Evolutionary conservation across 2,797 vertebrate species (phyloP).

Genomic region (Gambelia wislizenii): DNA sequence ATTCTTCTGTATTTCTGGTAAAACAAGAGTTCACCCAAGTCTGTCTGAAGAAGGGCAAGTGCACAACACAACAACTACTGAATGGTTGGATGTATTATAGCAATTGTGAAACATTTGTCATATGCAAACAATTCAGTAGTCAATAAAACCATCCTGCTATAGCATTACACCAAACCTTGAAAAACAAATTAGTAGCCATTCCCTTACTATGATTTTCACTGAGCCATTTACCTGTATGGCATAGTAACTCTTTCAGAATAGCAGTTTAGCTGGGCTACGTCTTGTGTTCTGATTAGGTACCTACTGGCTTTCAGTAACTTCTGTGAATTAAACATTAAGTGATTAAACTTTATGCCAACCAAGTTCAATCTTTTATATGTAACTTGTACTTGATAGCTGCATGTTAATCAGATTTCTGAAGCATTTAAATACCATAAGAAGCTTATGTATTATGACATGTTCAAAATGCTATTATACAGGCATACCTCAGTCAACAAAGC

Average conservation of each 20-base stretch:
- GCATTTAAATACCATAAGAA: background rate
- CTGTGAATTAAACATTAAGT: conserved; percentile 70
- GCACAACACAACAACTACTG: background rate
- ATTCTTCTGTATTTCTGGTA: background rate
- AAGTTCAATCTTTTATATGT: background rate
- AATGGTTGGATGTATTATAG: background rate
- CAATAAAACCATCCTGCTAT: no score
- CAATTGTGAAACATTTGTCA: background rate
- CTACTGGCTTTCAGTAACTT: conserved; percentile 83
- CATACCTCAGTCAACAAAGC: no score
- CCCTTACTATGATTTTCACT: background rate
- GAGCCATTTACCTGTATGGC: conserved; percentile 81
- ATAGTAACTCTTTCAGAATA: conserved; percentile 78
- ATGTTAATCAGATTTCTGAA: background rate
- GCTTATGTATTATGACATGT: background rate
- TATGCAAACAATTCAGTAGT: background rate
- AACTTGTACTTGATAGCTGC: background rate
- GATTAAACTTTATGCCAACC: conserved; percentile 33
- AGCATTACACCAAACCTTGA: background rate
- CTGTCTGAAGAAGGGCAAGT: background rate
- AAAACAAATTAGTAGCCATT: background rate
- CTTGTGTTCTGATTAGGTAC: conserved; percentile 84
- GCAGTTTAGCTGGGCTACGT: conserved; percentile 82
- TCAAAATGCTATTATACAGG: background rate
- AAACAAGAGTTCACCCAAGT: background rate